Percentiles rank a stretch among this genome's conserved stretches.
Conservation (phyloP, 2,797 vertebrate genomes). For the Falco naumanni region DNA sequence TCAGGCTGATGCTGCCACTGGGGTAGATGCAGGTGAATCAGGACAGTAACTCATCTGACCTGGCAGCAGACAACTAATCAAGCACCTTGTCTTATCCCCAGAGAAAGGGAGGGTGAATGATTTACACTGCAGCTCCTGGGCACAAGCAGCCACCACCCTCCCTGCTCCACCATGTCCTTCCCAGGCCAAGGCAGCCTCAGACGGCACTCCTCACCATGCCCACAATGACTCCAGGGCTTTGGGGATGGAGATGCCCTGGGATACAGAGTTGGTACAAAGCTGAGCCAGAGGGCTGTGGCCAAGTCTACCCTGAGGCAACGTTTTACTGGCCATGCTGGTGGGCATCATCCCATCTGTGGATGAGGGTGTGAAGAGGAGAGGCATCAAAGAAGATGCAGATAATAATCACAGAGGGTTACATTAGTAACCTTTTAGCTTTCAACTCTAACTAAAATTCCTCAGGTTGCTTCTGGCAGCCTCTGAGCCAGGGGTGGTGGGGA, state of each 20-base stretch:
- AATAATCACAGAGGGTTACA: not conserved
- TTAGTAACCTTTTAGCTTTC: not conserved
- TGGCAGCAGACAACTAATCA: not conserved
- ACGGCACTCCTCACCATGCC: too few relatives aligned
- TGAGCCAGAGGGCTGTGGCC: not conserved
- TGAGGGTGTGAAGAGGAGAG: not conserved
- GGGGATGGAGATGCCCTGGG: not conserved
- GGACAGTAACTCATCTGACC: not conserved
- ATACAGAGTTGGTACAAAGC: not conserved
- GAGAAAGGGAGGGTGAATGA: not conserved
- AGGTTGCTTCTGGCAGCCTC: not conserved
- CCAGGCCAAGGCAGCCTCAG: not conserved
- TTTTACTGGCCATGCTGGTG: not conserved
- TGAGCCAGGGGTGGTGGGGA: not conserved
- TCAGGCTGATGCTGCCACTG: not conserved
- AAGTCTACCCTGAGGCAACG: not conserved
- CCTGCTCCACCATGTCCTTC: accelerated
- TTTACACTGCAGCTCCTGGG: not conserved
- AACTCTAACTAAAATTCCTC: not conserved
- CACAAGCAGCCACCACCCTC: not conserved
- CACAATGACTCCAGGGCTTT: not conserved
- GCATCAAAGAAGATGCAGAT: not conserved
- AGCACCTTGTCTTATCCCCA: not conserved
- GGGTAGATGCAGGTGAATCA: not conserved
- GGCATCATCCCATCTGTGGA: not conserved